Evolutionary conservation across 2,113 vertebrate genomes (phyloP), one percentile per base, ranked within the genome.

Genomic region (Actenoides lindsayi): DNA sequence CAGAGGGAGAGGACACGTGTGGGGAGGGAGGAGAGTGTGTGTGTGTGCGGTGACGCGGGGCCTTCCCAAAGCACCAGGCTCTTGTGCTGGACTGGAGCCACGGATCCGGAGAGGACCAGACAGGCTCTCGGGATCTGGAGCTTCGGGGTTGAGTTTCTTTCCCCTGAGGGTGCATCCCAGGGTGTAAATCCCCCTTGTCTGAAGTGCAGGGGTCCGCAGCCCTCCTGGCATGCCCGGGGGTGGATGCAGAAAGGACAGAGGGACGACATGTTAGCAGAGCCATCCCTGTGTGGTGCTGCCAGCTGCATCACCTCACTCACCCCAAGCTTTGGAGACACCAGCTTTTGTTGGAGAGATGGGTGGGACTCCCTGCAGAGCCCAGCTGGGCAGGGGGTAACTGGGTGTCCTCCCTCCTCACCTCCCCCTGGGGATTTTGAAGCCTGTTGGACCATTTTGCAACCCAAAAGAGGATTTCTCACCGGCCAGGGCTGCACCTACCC

Each of bases 231-330:
- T 42, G n/a, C 74, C 20, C 3, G 0, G 25, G 5, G 30, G 9
- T 59, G 56, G n/a, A n/a, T 62, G 18, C 73, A 56, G 31, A 59
- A 35, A 50, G 46, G 37, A 44, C 8, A 12, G 25, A 39, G 56
- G 12, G 31, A 9, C 17, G 0, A 0, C 41, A 48, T 48, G 57
- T 57, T 63, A 80, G 41, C 2, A 3, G 42, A 48, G 31, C 62
- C 42, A 21, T 50, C 39, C 14, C 42, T 2, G 3, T 4, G 0
- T 1, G 7, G 7, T 46, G 46, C 74, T 60, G 81, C 25, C 0
- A 0, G 33, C 73, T 83, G 51, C 46, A 4, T 67, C 3, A 1
- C 37, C 10, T 48, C 37, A 3, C 13, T 62, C 63, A 20, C 50
- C 19, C 16, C 17, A 57, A 25, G 24, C 3, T 54, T 57, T 81